These are phyloP conservation scores for Holothuria glaberrima DNA, from an alignment of 35 echinoderm and acorn worm species.

Conservation along the genomic window DNA sequence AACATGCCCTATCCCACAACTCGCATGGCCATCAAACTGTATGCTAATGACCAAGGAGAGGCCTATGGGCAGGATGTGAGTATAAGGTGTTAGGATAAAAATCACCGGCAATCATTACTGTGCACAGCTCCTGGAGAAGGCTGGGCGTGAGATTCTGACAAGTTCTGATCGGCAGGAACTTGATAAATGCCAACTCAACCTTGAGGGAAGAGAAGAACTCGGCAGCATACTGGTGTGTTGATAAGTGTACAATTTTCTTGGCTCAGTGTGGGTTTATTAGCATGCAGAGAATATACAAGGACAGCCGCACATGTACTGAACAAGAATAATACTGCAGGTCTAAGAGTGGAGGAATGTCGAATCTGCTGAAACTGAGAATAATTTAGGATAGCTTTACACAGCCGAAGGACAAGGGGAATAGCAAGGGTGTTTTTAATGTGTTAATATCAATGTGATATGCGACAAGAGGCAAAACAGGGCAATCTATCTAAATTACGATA, in stretches of 20 bases:
- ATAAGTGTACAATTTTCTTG: constrained; percentile 36
- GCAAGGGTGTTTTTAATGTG: constrained; percentile 39
- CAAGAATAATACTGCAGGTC: neutral
- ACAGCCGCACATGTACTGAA: constrained; percentile 17
- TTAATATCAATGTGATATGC: constrained; percentile 1
- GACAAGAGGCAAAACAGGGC: constrained; percentile 1
- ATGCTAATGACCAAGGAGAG: constrained; percentile 32
- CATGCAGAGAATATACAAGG: constrained; percentile 33
- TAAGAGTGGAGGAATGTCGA: neutral
- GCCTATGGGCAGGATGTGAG: neutral
- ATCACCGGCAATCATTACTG: constrained; percentile 38
- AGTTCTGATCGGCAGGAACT: constrained; percentile 43
- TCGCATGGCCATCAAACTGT: constrained; percentile 14
- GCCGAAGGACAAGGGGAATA: constrained; percentile 15
- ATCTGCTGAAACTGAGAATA: neutral
- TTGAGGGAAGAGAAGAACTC: constrained; percentile 26
- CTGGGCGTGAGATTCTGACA: constrained; percentile 43
- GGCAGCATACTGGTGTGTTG: constrained; percentile 30
- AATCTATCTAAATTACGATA: neutral
- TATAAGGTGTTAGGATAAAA: constrained; percentile 45
- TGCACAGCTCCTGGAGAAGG: constrained; percentile 15
- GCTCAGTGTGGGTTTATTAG: constrained; percentile 18
- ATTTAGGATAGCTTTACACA: constrained; percentile 11
- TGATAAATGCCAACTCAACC: constrained; percentile 58
- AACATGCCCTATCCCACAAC: constrained; percentile 50